phyloP scores from a whole-genome alignment of 2,113 vertebrate species.

The Procavia capensis region DNA sequence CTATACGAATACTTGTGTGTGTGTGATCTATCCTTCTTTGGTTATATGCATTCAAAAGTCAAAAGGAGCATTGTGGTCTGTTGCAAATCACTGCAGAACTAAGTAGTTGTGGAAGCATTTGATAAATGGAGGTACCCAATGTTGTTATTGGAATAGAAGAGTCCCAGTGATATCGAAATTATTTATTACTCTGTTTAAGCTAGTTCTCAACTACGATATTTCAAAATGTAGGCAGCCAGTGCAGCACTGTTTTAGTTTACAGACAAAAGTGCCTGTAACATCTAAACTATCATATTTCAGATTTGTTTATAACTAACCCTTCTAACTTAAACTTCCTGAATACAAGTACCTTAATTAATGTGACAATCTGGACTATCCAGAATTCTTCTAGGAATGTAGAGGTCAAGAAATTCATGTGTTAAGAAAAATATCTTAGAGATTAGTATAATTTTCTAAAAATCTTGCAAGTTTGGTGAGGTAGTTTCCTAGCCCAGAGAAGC shows the following conservation, averaged over 20 bases:
- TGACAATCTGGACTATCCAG: background rate
- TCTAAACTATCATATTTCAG: background rate
- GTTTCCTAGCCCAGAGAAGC: background rate
- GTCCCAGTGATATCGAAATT: conserved; percentile 25
- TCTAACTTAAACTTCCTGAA: background rate
- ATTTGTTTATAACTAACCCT: background rate
- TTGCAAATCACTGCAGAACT: background rate
- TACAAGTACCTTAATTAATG: background rate
- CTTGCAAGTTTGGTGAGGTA: background rate
- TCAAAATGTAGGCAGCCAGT: conserved; percentile 51
- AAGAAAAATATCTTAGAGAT: background rate
- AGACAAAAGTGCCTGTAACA: background rate
- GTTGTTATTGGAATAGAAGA: background rate
- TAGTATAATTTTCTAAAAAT: background rate
- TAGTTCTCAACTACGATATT: conserved; percentile 64
- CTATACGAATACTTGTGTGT: background rate
- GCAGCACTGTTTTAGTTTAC: conserved; percentile 54
- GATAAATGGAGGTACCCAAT: conserved; percentile 19
- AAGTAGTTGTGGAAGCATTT: conserved; percentile 44
- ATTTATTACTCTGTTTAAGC: conserved; percentile 73
- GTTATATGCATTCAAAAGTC: background rate
- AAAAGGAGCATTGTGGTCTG: background rate
- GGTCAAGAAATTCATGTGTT: background rate
- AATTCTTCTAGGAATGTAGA: background rate
- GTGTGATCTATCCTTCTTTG: background rate